Conservation (phyloP, 2,113 vertebrate species). For the Xiphophorus hellerii region DNA sequence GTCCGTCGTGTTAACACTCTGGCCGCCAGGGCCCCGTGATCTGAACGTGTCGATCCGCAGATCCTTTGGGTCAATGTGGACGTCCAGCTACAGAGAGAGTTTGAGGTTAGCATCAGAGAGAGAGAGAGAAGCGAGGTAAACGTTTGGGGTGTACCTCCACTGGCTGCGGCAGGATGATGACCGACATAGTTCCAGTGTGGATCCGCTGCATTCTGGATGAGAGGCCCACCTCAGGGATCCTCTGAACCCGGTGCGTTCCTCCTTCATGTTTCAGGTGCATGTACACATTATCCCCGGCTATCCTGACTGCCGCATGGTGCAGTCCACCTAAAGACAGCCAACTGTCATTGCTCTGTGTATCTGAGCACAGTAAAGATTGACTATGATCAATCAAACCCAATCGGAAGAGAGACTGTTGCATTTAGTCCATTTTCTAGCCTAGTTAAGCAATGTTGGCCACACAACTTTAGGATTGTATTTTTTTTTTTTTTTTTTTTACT, state of each 20-base stretch:
- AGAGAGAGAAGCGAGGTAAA: not conserved
- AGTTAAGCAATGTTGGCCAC: too few relatives aligned
- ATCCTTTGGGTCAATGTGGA: conserved; percentile 88
- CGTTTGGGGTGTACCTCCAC: conserved; percentile 80
- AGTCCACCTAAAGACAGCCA: conserved; percentile 83
- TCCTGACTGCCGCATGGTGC: conserved; percentile 89
- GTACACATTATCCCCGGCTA: conserved; percentile 87
- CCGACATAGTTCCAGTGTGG: conserved; percentile 94
- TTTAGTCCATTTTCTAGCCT: too few relatives aligned
- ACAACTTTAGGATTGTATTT: too few relatives aligned
- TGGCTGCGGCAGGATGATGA: conserved; percentile 90
- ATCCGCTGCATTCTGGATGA: conserved; percentile 96
- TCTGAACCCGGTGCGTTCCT: conserved; percentile 92
- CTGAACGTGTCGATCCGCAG: conserved; percentile 92
- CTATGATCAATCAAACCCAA: not conserved
- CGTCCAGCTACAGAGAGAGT: conserved; percentile 79
- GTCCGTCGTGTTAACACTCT: conserved; percentile 94
- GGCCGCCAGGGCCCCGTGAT: conserved; percentile 90
- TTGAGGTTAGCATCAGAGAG: not conserved
- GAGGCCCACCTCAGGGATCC: conserved; percentile 91
- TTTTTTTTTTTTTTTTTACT: too few relatives aligned
- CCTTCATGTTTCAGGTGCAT: conserved; percentile 90
- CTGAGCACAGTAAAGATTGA: not conserved
- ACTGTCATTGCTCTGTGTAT: not conserved
- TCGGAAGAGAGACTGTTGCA: not conserved